These are phyloP conservation scores for Tromatobia lineatoria DNA, from an alignment of 2,888 invertebrate species.

Conservation along the genomic window DNA sequence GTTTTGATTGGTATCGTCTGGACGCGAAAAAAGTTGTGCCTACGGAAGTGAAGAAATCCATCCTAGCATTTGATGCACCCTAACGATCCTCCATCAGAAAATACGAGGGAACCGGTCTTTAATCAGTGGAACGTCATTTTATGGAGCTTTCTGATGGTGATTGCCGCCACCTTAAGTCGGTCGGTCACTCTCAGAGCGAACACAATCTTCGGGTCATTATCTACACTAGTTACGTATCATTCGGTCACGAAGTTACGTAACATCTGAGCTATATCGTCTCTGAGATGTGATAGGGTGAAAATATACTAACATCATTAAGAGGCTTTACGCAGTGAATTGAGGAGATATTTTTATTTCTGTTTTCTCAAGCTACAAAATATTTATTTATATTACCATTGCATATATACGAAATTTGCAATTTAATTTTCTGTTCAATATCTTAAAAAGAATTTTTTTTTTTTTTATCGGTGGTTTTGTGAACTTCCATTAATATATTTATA, in stretches of 20 bases:
- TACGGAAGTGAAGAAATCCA: constrained; percentile 30
- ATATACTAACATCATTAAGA: neutral
- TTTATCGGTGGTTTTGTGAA: too few relatives aligned
- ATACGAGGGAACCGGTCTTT: constrained; percentile 64
- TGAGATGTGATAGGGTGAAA: neutral
- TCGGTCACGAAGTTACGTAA: constrained; percentile 57
- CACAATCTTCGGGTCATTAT: constrained; percentile 67
- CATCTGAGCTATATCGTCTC: constrained; percentile 28
- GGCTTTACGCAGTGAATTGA: neutral
- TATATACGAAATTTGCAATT: too few relatives aligned
- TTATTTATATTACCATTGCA: neutral
- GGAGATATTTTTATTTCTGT: neutral
- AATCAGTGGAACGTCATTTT: constrained; percentile 50
- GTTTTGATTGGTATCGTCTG: constrained; percentile 11
- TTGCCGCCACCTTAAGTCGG: constrained; percentile 39
- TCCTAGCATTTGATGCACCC: constrained; percentile 7
- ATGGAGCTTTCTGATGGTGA: constrained; percentile 31
- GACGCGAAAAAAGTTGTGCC: neutral
- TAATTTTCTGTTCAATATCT: neutral
- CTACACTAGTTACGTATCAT: constrained; percentile 68
- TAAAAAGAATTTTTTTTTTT: too few relatives aligned
- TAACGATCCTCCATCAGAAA: constrained; percentile 10
- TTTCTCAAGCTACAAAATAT: neutral
- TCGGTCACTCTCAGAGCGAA: constrained; percentile 20
- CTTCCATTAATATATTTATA: too few relatives aligned